Conservation (phyloP, 2,888 invertebrate genomes). For the Opisthograptis luteolata region DNA sequence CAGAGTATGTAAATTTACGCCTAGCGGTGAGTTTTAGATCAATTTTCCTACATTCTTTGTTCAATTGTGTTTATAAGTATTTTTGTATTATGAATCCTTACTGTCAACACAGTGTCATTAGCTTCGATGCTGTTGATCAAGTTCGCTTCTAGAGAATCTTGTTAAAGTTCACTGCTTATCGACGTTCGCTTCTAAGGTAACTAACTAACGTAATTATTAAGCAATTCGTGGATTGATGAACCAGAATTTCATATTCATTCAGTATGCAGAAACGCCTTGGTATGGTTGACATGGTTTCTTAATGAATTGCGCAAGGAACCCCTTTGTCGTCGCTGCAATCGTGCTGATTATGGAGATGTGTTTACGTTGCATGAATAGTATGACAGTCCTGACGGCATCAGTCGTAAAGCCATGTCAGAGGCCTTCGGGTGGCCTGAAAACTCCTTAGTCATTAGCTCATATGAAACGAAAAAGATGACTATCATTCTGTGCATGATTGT, state of each 20-base stretch:
- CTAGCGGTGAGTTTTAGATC: no score
- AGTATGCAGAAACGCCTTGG: background rate
- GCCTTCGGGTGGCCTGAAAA: no score
- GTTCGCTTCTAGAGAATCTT: conserved; percentile 25
- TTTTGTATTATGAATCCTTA: background rate
- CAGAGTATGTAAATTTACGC: no score
- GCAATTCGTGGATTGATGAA: conserved; percentile 17
- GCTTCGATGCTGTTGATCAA: no score
- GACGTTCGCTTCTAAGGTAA: conserved; percentile 15
- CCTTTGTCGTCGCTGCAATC: background rate
- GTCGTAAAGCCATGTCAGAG: no score
- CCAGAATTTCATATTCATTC: background rate
- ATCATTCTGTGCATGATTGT: no score
- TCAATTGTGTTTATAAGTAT: no score
- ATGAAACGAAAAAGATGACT: no score
- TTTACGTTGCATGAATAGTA: background rate
- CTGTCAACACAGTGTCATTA: conserved; percentile 10
- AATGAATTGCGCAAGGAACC: conserved; percentile 12
- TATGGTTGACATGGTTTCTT: conserved; percentile 12
- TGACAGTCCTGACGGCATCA: background rate
- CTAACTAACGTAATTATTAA: conserved; percentile 22
- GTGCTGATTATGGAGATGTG: background rate
- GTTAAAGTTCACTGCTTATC: conserved; percentile 21
- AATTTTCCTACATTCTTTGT: no score
- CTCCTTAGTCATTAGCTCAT: no score